Evolutionary conservation across 2,888 invertebrate genomes (phyloP).

Genomic region (Zeuzera pyrina): DNA sequence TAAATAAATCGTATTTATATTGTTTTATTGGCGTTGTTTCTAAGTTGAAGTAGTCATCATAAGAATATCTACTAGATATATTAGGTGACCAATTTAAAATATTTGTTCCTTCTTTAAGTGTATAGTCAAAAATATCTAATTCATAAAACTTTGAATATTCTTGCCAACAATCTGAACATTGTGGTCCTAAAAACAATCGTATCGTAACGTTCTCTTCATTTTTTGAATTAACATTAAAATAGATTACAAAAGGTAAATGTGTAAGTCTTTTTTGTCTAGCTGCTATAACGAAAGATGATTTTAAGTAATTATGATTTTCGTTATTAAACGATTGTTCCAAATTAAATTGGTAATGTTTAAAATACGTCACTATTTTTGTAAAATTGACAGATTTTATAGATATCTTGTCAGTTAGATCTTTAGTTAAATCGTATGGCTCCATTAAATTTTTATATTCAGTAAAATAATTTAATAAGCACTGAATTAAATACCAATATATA

Average conservation of each 20-base stretch:
- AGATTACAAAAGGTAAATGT: slow-evolving; percentile 37
- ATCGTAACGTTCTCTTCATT: slow-evolving; percentile 28
- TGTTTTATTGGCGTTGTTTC: slow-evolving; percentile 19
- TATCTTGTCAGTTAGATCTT: slow-evolving; percentile 35
- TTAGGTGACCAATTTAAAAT: slow-evolving; percentile 39
- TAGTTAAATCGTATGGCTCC: slow-evolving; percentile 34
- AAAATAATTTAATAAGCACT: slow-evolving; percentile 41
- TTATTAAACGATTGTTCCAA: slow-evolving; percentile 33
- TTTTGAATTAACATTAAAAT: slow-evolving; percentile 40
- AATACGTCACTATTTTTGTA: slow-evolving; percentile 42
- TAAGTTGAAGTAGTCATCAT: slow-evolving; percentile 35
- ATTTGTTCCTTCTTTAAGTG: slow-evolving; percentile 39
- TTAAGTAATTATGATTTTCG: slow-evolving; percentile 17
- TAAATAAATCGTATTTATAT: slow-evolving; percentile 40
- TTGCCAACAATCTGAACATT: slow-evolving; percentile 42
- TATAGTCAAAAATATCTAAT: slow-evolving; percentile 36
- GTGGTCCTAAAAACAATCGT: slow-evolving; percentile 51
- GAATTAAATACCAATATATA: slow-evolving; percentile 45
- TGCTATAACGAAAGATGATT: slow-evolving; percentile 23
- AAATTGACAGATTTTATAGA: slow-evolving; percentile 31
- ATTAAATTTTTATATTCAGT: slow-evolving; percentile 36
- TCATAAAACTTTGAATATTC: slow-evolving; percentile 41
- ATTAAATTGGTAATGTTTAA: slow-evolving; percentile 41
- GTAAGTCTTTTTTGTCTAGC: slow-evolving; percentile 49
- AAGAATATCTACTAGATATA: slow-evolving; percentile 31